Conservation (phyloP, 2,113 vertebrate species). For the Cichladusa arquata region DNA sequence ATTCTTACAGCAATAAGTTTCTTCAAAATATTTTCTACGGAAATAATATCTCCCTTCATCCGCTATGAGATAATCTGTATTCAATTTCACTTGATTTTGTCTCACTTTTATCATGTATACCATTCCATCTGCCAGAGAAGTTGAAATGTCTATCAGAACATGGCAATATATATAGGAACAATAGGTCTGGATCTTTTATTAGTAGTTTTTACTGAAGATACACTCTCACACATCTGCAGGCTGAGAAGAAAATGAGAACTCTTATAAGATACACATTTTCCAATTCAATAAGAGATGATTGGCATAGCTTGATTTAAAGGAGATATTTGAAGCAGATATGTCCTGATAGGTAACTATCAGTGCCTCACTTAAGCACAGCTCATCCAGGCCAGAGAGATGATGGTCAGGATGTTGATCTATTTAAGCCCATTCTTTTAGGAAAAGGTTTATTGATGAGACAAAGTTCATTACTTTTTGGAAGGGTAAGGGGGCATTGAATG, state of each 20-base stretch:
- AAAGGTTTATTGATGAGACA: neutral
- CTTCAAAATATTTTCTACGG: neutral
- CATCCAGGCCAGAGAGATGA: neutral
- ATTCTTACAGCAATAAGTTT: neutral
- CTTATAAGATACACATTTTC: neutral
- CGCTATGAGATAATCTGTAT: neutral
- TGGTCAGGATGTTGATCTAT: neutral
- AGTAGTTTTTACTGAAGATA: neutral
- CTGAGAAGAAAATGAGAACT: neutral
- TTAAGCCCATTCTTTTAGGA: neutral
- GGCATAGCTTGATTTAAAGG: neutral
- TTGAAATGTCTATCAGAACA: neutral
- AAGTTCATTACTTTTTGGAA: neutral
- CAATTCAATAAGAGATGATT: slow-evolving; percentile 4
- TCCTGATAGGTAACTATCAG: neutral
- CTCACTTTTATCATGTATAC: neutral
- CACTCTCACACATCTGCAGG: neutral
- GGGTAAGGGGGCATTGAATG: neutral
- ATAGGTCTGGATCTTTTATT: neutral
- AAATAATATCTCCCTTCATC: neutral
- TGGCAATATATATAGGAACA: neutral
- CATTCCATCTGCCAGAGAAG: neutral
- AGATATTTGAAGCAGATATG: neutral
- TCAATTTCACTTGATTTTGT: neutral
- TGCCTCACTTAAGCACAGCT: neutral